Base-by-base conservation (phyloP, 2,113 vertebrate species). In the Callipepla squamata region DNA sequence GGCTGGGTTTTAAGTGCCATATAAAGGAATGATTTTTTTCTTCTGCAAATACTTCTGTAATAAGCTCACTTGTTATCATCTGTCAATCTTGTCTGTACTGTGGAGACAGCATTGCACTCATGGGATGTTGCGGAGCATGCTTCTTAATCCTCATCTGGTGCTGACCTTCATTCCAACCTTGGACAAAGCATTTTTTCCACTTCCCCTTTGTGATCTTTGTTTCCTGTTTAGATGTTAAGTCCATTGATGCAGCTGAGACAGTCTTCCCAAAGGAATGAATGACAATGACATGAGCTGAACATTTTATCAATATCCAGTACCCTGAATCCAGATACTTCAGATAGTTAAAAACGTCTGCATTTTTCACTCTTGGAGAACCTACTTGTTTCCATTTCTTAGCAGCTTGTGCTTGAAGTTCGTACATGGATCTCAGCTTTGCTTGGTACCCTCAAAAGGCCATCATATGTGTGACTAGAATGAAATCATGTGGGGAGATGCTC, bases 201-300 rank as follows among this genome's bases (percentile, higher is more conserved):
- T 67, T 73, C 32, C 42, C 11, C 14, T 50, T 25, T 74, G 80
- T 47, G 12, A 9, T 63, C 13, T 59, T 47, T 57, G 13, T 36
- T 59, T 92, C 59, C 48, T 2, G 4, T 61, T 50, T 6, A 22
- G 26, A 74, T 76, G 34, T 30, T 9, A 25, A 53, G 4, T 28
- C 84, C 26, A 0, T 15, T 3, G 59, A 6, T 25, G 51, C 2
- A 84, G 17, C 45, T 9, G 42, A 42, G 25, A 53, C 30, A 21
- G 34, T 23, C 30, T 81, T 34, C 74, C 74, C 22, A 26, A 57
- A 63, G 63, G 10, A 36, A 34, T 11, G 30, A 76, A 44, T 5
- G 28, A 12, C 32, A 17, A 19, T 4, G 1, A 1, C 0, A 0
- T 21, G 3, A 55, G 8, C 38, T 63, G 20, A 45, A 36, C 51